Evolutionary conservation across 2,113 vertebrate species (phyloP).

Genomic region (Eolophus roseicapilla): DNA sequence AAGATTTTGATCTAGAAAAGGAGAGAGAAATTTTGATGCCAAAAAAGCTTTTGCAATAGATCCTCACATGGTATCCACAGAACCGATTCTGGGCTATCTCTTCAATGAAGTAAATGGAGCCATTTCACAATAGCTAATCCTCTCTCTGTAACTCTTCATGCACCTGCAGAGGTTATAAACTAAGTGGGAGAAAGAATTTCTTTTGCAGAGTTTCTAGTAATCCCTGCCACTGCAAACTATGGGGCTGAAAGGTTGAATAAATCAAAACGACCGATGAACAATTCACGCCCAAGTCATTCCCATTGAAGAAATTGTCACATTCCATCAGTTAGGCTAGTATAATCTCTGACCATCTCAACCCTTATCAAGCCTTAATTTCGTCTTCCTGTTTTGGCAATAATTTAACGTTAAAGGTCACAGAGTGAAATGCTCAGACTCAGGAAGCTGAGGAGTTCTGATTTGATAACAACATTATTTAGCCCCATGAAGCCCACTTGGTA

Average conservation of each 20-base stretch:
- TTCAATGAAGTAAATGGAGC: conserved; percentile 25
- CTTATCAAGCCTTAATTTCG: conserved; percentile 59
- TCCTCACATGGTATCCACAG: conserved; percentile 1
- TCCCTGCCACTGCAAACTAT: conserved; percentile 9
- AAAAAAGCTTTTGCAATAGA: conserved; percentile 63
- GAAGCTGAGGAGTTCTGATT: conserved; percentile 58
- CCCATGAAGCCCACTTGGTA: conserved; percentile 48
- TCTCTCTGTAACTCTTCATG: conserved; percentile 31
- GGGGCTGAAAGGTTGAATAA: conserved; percentile 35
- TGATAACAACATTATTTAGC: conserved; percentile 60
- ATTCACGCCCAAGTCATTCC: conserved; percentile 38
- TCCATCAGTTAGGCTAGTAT: conserved; percentile 50
- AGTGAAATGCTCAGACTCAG: conserved; percentile 37
- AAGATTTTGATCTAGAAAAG: conserved; percentile 61
- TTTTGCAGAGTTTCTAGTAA: conserved; percentile 36
- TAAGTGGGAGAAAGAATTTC: conserved; percentile 21
- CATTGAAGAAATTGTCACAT: conserved; percentile 64
- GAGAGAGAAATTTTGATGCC: conserved; percentile 21
- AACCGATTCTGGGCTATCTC: conserved; percentile 4
- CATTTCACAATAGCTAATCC: conserved; percentile 49
- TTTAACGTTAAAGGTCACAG: conserved; percentile 66
- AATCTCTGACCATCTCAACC: conserved; percentile 54
- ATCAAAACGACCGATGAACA: conserved; percentile 52
- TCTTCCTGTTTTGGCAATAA: conserved; percentile 68
- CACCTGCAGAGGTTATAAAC: conserved; percentile 40